Percentiles rank a stretch among this genome's conserved stretches.
phyloP scores from a whole-genome alignment of 92 coral and sea anemone genomes.

The Meandrina meandrites region DNA sequence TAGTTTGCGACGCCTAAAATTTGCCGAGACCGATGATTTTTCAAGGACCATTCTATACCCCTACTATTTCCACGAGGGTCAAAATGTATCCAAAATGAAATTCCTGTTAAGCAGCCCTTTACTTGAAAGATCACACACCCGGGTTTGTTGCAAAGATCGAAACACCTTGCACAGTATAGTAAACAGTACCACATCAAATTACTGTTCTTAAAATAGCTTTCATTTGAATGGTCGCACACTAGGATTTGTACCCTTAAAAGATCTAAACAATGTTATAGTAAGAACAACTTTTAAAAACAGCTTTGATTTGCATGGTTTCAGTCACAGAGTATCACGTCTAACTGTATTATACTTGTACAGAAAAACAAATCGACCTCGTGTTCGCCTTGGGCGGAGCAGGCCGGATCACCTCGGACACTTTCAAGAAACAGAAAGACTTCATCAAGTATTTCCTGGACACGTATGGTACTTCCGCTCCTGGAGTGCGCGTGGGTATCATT shows the following conservation, averaged over 20 bases:
- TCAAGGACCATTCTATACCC: no score
- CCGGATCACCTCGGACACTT: conserved; percentile 61
- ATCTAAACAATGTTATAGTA: no score
- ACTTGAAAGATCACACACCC: neutral
- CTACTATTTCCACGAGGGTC: no score
- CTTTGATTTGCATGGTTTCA: neutral
- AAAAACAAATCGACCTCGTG: conserved; percentile 83
- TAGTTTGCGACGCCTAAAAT: no score
- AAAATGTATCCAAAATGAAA: no score
- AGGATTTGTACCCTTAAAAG: no score
- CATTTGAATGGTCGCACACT: neutral
- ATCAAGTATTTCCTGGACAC: conserved; percentile 84
- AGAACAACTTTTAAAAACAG: no score
- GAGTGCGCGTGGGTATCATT: conserved; percentile 74
- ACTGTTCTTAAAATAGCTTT: neutral
- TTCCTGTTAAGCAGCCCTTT: neutral
- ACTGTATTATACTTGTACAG: conserved; percentile 44
- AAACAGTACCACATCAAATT: neutral
- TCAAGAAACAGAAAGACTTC: conserved; percentile 83
- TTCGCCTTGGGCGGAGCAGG: conserved; percentile 90
- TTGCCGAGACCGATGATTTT: no score
- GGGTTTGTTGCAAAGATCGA: neutral
- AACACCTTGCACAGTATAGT: neutral
- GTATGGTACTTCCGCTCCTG: conserved; percentile 74
- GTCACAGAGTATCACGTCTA: no score